Evolutionary conservation across 2,113 vertebrate genomes (phyloP).

Genomic region (Cynocephalus volans): DNA sequence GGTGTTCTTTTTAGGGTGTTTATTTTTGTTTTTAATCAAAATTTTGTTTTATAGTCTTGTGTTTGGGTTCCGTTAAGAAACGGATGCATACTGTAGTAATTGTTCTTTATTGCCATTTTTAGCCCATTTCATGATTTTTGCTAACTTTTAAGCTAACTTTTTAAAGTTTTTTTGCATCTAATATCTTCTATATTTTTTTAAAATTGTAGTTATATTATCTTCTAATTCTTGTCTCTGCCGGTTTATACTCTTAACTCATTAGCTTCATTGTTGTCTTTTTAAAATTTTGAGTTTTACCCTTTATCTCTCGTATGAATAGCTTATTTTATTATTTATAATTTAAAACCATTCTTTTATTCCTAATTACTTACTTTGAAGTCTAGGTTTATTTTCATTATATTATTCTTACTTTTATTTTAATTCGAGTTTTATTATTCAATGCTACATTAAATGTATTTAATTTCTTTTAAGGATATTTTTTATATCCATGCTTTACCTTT

Average conservation of each 20-base stretch:
- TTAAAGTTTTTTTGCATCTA: neutral
- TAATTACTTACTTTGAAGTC: constrained; percentile 26
- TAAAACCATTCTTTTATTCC: neutral
- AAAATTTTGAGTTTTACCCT: neutral
- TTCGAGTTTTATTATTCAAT: constrained; percentile 1
- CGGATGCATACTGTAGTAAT: neutral
- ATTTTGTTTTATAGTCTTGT: neutral
- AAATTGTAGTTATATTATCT: neutral
- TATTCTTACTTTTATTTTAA: neutral
- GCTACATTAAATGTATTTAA: neutral
- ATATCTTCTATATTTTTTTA: neutral
- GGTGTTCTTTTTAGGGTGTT: neutral
- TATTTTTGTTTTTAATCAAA: constrained; percentile 22
- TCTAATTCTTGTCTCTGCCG: neutral
- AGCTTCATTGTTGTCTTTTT: neutral
- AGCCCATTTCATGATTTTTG: neutral
- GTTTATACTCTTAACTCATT: neutral
- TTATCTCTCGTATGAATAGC: neutral
- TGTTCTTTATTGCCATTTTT: neutral
- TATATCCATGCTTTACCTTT: neutral
- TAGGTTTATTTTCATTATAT: constrained; percentile 31
- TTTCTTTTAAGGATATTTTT: neutral
- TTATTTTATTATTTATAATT: constrained; percentile 21
- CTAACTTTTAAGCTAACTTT: constrained; percentile 13
- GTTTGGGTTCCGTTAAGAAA: neutral